phyloP scores from a whole-genome alignment of 92 coral and sea anemone species.

The Porites divaricata region DNA sequence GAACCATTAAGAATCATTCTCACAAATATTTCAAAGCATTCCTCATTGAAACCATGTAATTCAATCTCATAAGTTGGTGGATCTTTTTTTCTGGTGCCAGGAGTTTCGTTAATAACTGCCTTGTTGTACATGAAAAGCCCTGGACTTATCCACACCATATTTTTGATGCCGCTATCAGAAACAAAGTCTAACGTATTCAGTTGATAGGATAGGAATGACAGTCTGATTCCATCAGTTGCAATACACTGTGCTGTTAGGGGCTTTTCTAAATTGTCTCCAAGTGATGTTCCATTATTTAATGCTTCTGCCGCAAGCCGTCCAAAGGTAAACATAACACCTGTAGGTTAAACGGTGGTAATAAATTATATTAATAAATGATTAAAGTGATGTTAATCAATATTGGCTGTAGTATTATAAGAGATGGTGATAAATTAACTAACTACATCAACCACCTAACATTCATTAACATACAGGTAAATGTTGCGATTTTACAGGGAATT shows the following conservation, averaged over 20 bases:
- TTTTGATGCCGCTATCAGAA: conserved; percentile 79
- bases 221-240: conserved; percentile 73
- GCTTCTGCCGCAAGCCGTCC: conserved; percentile 93
- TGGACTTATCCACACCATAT: conserved; percentile 85
- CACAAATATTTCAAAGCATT: conserved; percentile 75
- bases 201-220: conserved; percentile 83
- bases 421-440: too few relatives aligned
- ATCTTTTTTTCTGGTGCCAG: conserved; percentile 30
- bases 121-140: conserved; percentile 77
- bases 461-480: too few relatives aligned
- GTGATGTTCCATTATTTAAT: conserved; percentile 49
- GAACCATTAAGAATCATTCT: conserved; percentile 62
- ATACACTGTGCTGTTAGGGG: conserved; percentile 87
- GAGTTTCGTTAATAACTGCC: conserved; percentile 61
- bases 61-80: conserved; percentile 57
- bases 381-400: too few relatives aligned
- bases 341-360: background rate
- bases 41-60: conserved; percentile 74
- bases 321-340: conserved; percentile 92
- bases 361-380: too few relatives aligned
- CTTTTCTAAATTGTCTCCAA: conserved; percentile 75
- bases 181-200: conserved; percentile 87
- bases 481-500: too few relatives aligned
- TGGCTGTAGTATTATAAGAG: too few relatives aligned
- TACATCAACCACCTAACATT: too few relatives aligned